A percentile compares a stretch with the other conserved stretches of the same genome.
These are phyloP conservation scores for Corythoichthys haematopterus DNA, from an alignment of 2,113 vertebrate genomes.

Conservation along the genomic window DNA sequence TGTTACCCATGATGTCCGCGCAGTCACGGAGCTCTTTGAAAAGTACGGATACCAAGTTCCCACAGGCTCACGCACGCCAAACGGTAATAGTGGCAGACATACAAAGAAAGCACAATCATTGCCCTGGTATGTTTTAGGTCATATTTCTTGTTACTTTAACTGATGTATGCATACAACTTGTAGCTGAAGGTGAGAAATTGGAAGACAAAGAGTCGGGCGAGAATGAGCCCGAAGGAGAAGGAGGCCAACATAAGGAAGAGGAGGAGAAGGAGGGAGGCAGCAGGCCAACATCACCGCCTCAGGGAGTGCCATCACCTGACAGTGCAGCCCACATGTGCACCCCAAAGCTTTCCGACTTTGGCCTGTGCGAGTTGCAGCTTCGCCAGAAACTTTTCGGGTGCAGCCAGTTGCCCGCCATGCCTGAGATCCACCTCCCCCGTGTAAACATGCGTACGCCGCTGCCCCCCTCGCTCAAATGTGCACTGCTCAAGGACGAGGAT, in stretches of 20 bases:
- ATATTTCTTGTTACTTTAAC: background rate
- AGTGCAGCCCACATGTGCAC: conserved; percentile 46
- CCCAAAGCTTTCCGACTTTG: conserved; percentile 86
- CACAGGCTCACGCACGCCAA: conserved; percentile 21
- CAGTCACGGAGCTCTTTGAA: conserved; percentile 75
- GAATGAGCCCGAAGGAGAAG: no score
- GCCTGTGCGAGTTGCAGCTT: conserved; percentile 79
- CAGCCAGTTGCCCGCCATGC: conserved; percentile 20
- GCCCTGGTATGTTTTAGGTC: no score
- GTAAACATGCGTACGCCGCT: conserved; percentile 15
- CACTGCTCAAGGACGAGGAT: conserved; percentile 75
- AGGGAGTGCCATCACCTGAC: conserved; percentile 10
- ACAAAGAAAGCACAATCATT: background rate
- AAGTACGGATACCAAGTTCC: conserved; percentile 78
- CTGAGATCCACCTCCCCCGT: conserved; percentile 46
- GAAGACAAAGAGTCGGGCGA: conserved; percentile 7
- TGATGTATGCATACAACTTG: background rate
- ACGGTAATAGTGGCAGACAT: conserved; percentile 59
- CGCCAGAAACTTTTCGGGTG: conserved; percentile 49
- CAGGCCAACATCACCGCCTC: background rate
- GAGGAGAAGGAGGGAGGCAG: background rate
- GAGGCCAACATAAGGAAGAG: conserved; percentile 22
- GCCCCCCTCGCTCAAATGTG: conserved; percentile 78
- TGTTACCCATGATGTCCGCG: conserved; percentile 71
- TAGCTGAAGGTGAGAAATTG: conserved; percentile 1